phyloP scores from a whole-genome alignment of 2,888 invertebrate species.

The Drosophila birchii region DNA sequence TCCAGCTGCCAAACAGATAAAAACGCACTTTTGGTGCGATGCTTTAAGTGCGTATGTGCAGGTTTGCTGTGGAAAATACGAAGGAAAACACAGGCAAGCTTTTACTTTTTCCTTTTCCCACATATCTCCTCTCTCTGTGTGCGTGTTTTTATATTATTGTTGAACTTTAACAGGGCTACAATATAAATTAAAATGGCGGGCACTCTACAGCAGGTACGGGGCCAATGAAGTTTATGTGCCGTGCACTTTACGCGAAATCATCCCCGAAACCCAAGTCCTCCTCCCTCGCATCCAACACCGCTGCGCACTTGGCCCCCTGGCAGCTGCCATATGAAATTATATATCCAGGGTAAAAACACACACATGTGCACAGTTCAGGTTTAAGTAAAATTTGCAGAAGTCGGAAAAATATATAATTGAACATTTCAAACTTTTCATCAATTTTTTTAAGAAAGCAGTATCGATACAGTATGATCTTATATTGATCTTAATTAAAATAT shows the following conservation, averaged over 20 bases:
- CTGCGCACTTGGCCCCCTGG: constrained; percentile 57
- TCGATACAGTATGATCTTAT: neutral
- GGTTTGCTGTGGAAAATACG: constrained; percentile 3
- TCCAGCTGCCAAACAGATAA: constrained; percentile 60
- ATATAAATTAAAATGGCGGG: constrained; percentile 75
- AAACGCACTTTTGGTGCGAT: constrained; percentile 62
- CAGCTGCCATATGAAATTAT: constrained; percentile 66
- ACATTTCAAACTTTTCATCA: neutral
- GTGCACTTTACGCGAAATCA: constrained; percentile 48
- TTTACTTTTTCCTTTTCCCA: constrained; percentile 17
- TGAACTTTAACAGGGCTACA: constrained; percentile 74
- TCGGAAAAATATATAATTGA: neutral
- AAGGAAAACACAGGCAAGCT: constrained; percentile 51
- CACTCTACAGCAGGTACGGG: constrained; percentile 47
- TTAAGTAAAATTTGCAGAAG: neutral
- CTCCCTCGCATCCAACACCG: neutral
- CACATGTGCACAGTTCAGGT: constrained; percentile 9
- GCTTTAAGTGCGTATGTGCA: constrained; percentile 4
- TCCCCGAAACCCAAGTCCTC: neutral
- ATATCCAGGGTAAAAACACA: constrained; percentile 25
- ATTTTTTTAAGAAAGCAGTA: neutral
- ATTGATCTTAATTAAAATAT: too few species aligned
- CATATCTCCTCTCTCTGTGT: constrained; percentile 29
- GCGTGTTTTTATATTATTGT: constrained; percentile 62
- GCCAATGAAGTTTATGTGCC: constrained; percentile 62